A percentile compares a stretch with the other conserved stretches of the same genome.
Evolutionary conservation across 53 echinoderm and acorn worm species (phyloP).

Genomic region (Henricia sp.): DNA sequence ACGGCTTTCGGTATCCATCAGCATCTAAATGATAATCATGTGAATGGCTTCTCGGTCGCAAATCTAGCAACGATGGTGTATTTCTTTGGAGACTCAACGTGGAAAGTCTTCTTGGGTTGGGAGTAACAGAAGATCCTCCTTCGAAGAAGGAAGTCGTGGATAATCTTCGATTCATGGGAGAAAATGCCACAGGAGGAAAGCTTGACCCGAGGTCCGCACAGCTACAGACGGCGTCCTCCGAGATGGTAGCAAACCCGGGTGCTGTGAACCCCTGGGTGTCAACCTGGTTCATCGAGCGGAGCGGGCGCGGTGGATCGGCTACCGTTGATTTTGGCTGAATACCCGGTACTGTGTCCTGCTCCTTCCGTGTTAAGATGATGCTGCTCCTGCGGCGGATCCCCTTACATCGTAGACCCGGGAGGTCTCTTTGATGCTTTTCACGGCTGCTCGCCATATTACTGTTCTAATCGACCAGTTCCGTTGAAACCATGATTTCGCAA

Average conservation of each 20-base stretch:
- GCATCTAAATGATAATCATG: background rate
- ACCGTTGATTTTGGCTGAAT: background rate
- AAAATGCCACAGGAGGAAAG: no score
- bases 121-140: background rate
- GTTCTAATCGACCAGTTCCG: no score
- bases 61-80: background rate
- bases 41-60: background rate
- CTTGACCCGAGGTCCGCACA: background rate
- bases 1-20: constrained; percentile 23
- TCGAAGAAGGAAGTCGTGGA: constrained; percentile 8
- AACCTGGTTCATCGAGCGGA: constrained; percentile 11
- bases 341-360: background rate
- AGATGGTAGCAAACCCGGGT: constrained; percentile 32
- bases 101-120: constrained; percentile 5
- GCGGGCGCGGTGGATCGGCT: background rate
- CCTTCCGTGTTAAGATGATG: constrained; percentile 42
- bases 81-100: constrained; percentile 35
- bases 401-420: constrained; percentile 9
- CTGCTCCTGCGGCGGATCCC: constrained; percentile 17
- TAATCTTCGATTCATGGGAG: background rate
- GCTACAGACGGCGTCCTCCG: constrained; percentile 20
- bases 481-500: no score
- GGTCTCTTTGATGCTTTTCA: no score
- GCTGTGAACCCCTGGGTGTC: constrained; percentile 29
- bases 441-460: no score